Evolutionary conservation across 2,797 vertebrate species (phyloP), one percentile per base, ranked within the genome.

Genomic region (Darevskia mixta): DNA sequence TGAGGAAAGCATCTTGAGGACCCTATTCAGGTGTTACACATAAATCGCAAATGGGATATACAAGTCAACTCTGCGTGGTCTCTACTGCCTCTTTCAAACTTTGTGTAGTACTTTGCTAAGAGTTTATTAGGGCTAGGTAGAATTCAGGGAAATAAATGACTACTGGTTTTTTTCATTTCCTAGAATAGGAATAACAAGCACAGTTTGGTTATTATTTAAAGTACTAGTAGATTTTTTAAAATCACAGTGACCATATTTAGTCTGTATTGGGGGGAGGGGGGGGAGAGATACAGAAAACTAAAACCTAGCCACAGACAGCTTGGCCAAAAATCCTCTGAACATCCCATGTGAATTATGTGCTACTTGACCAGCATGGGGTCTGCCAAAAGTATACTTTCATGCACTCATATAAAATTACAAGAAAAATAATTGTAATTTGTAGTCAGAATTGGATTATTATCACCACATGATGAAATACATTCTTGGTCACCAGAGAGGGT

Each of bases 381-480:
- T 85, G 58, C 78, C 78, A 79, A 66, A 81, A 85, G 35, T 55
- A 38, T 29, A 76, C 10, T 76, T 79, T 43, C 20, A 6, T 43
- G 35, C 49, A 84, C 17, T 79, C 67, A 15, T 55, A 66, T 81
- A 49, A 64, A 72, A 80, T 88, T 79, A 64, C 87, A 84, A 71
- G 45, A 79, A 81, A 85, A 88, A 85, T 45, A 27, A 79, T 84
- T 80, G 69, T 73, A 81, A 75, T 87, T 82, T 64, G 38, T 87
- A 73, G 86, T 75, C 38, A 49, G 61, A 82, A 82, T 66, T 41
- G 45, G 86, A 45, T 76, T 82, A 75, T 64, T 82, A 76, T 76
- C 71, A 82, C 55, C 72, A 55, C 25, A 76, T 81, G 87, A 85
- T 67, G 83, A 76, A 79, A 89, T 73, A 69, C 20, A 75, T 81